Conservation (phyloP, 2,888 invertebrate genomes). For the Dioctria linearis region DNA sequence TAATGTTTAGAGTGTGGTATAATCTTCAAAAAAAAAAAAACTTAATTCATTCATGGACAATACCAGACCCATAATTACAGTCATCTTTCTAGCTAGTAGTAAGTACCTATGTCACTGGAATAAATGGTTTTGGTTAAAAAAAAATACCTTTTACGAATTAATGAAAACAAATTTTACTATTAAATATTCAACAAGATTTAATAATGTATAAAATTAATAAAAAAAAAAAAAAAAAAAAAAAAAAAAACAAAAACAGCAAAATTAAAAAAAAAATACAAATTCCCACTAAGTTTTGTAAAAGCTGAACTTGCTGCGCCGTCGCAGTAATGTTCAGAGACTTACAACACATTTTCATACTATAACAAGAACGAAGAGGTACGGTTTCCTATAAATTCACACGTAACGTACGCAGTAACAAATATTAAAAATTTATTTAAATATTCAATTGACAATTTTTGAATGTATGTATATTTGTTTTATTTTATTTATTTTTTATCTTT, state of each 20-base stretch:
- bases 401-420: slow-evolving; percentile 38
- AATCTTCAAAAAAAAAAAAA: too few species aligned
- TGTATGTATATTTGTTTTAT: slow-evolving; percentile 33
- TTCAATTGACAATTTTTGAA: slow-evolving; percentile 48
- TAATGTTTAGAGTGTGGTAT: too few species aligned
- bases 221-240: neutral
- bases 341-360: neutral
- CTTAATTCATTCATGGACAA: too few species aligned
- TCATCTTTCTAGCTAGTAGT: too few species aligned
- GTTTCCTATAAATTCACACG: neutral
- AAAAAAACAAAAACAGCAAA: neutral
- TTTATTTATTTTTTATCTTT: neutral
- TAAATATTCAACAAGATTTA: slow-evolving; percentile 21
- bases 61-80: too few species aligned
- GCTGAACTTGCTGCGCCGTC: too few species aligned
- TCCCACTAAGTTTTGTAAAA: slow-evolving; percentile 30
- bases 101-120: too few species aligned
- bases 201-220: slow-evolving; percentile 5
- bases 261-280: slow-evolving; percentile 39
- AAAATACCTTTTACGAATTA: too few species aligned
- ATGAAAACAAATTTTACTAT: slow-evolving; percentile 25
- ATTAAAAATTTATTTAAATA: slow-evolving; percentile 42
- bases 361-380: slow-evolving; percentile 31
- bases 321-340: too few species aligned
- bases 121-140: too few species aligned